Evolutionary conservation across 2,888 invertebrate genomes (phyloP), one percentile per base, ranked within the genome.

Genomic region (Cephus pygmeus): DNA sequence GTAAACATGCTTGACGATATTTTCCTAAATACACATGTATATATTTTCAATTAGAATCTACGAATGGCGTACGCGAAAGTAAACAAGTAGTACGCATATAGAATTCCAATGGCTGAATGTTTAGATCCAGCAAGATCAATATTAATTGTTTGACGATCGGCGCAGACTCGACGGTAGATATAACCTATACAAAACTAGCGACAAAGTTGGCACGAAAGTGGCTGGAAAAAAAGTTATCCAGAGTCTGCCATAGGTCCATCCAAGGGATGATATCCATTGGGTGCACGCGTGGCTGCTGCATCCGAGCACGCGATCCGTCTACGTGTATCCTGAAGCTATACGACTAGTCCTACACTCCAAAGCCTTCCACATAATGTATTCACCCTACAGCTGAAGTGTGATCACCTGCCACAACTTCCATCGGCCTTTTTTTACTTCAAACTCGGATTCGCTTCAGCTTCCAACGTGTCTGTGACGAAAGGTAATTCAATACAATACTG

Each of bases 1-100:
- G 40, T 56, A 56, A 56, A 73, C 75, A 69, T 76, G 34, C 68
- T 77, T 76, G 76, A 75, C 77, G 75, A 75, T 77, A 80, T 83
- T 56, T 56, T 56, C 0, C 40, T 56, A 56, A 56, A 56, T 56
- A 56, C 40, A 6, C 2, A 56, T 56, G 40, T 9, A 9, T 56
- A 56, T 56, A 56, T 56, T 56, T 2, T 56, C 9, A 4, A 23
- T 56, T 56, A 23, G 6, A 56, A 23, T 56, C 23, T 23, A 23
- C 40, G 6, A 56, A 23, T 56, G 9, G 40, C 2, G 40, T 56
- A 56, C 23, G 15, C 23, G 4, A 56, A 56, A 56, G 23, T 56
- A 56, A 56, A 23, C 40, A 40, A 23, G 23, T 23, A 2, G 23
- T 56, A 23, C 40, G 40, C 23, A 23, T 23, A 15, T 9, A 23